Conservation (phyloP, 2,888 invertebrate species). For the Drosophila meridiana region DNA sequence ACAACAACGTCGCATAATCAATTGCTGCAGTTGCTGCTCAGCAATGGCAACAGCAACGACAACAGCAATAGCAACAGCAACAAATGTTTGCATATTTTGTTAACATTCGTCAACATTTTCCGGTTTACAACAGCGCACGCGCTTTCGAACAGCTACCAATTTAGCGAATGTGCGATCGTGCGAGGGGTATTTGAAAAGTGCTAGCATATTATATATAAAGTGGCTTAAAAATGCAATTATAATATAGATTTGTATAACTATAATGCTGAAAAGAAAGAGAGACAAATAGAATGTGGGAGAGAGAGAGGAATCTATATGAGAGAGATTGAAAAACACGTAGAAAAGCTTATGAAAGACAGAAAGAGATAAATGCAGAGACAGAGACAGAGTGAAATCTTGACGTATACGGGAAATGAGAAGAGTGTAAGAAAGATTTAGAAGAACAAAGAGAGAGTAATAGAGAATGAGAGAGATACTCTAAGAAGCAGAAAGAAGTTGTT, state of each 20-base stretch:
- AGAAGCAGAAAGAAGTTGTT: no score
- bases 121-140: conserved; percentile 64
- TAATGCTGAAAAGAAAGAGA: background rate
- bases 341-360: no score
- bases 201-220: background rate
- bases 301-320: no score
- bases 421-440: no score
- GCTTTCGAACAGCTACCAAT: conserved; percentile 55
- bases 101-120: conserved; percentile 71
- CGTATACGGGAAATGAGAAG: no score
- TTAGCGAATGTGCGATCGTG: conserved; percentile 10
- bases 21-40: conserved; percentile 57
- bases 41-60: conserved; percentile 20
- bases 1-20: conserved; percentile 59
- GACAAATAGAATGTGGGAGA: no score
- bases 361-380: no score
- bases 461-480: background rate
- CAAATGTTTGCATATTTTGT: conserved; percentile 67
- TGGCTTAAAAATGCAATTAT: background rate
- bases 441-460: background rate
- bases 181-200: conserved; percentile 23
- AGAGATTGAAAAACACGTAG: no score
- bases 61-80: conserved; percentile 38
- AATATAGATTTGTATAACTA: no score
- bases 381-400: no score